A percentile compares a stretch with the other conserved stretches of the same genome.
These are phyloP conservation scores for Plecturocebus donacophilus DNA, from an alignment of 2,113 vertebrate species.

Conservation along the genomic window DNA sequence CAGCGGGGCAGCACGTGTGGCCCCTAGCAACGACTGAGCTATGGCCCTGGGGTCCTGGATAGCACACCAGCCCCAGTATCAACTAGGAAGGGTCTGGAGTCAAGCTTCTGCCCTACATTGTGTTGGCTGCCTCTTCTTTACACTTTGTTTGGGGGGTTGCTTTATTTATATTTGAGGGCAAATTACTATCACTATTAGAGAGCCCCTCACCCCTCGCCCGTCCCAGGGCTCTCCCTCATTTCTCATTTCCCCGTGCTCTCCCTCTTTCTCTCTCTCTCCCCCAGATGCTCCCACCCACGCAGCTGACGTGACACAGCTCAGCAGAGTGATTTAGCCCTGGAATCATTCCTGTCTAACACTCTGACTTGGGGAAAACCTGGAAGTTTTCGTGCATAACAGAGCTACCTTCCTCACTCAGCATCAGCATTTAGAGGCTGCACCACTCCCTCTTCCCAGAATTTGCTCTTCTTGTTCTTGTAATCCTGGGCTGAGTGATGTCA, in stretches of 20 bases:
- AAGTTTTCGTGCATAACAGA: background rate
- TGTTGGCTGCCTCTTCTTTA: background rate
- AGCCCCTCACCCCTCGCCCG: background rate
- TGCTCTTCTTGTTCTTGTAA: background rate
- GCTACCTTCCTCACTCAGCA: background rate
- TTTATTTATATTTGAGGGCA: background rate
- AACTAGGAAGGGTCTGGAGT: background rate
- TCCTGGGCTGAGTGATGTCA: background rate
- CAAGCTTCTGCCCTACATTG: background rate
- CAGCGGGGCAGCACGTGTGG: too few relatives aligned
- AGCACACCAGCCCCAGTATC: background rate
- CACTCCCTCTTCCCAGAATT: background rate
- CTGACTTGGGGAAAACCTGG: background rate
- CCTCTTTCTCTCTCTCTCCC: background rate
- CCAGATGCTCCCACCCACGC: fast-evolving
- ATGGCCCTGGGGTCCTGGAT: too few relatives aligned
- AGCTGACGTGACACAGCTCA: background rate
- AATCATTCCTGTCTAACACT: fast-evolving
- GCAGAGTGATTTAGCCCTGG: background rate
- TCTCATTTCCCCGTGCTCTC: background rate
- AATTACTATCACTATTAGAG: background rate
- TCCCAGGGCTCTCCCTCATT: background rate
- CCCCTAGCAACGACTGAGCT: background rate
- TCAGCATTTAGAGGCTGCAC: background rate
- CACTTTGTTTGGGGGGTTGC: background rate